Conservation (phyloP, 2,797 vertebrate genomes). For the Acanthornis magna region DNA sequence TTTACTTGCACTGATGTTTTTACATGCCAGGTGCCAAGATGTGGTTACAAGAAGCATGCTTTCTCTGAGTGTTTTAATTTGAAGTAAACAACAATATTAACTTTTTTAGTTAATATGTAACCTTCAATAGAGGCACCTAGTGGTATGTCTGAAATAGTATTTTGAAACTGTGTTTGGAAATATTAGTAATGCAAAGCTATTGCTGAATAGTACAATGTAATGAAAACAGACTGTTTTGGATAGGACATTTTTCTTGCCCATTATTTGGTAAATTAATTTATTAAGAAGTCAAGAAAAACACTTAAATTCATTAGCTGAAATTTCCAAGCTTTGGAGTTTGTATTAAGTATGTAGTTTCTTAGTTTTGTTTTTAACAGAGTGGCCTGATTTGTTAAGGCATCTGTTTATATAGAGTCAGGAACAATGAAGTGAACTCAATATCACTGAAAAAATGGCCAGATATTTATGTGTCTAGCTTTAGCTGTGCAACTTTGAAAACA, state of each 20-base stretch:
- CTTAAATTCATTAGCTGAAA: neutral
- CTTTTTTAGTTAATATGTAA: constrained; percentile 70
- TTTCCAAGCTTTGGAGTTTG: neutral
- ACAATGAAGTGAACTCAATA: neutral
- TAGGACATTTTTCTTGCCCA: neutral
- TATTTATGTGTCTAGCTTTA: neutral
- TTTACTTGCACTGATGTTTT: constrained; percentile 41
- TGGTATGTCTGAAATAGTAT: neutral
- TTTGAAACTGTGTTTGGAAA: neutral
- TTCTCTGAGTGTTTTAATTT: constrained; percentile 62
- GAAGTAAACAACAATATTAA: constrained; percentile 63
- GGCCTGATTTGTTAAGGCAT: neutral
- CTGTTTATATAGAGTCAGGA: neutral
- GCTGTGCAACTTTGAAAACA: neutral
- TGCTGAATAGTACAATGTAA: neutral
- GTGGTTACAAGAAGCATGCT: constrained; percentile 58
- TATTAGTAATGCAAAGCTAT: neutral
- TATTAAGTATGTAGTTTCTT: neutral
- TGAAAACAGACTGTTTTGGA: neutral
- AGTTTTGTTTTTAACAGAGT: neutral
- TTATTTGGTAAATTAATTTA: neutral
- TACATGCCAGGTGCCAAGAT: constrained; percentile 12
- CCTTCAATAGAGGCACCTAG: constrained; percentile 75
- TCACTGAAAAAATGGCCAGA: neutral
- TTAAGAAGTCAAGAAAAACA: neutral